Base-by-base conservation (phyloP, 2,113 vertebrate genomes). In the Promerops cafer region DNA sequence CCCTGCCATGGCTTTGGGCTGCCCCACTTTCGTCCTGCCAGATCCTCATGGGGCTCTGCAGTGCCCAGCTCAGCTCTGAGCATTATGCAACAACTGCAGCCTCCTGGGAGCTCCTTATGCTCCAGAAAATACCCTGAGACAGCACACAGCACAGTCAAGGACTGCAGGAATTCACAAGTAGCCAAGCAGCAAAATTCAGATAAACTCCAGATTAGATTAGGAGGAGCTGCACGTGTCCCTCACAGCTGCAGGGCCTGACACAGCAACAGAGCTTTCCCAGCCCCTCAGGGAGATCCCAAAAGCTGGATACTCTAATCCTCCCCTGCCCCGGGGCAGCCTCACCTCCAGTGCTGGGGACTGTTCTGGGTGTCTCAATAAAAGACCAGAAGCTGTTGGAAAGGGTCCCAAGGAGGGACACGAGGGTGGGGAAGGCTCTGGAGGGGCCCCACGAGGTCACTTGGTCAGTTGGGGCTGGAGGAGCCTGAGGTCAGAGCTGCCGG, bases 301-400 rank as follows among this genome's bases (percentile, higher is more conserved):
- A 20, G 7, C 24, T 37, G 61, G 17, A n/a, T 16, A 16, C 23
- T 54, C 40, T 14, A 59, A 4, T 10, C 37, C 54, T 15, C 4
- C 30, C 45, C 61, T 31, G 50, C 3, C 3, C 61, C 44, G 52
- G 17, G 44, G 7, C 5, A 6, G 44, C 52, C 26, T 42, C 71
- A 31, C 8, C 40, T 8, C 28, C 50, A 56, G 42, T 1, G 23
- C 50, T 49, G 60, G 35, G 28, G 30, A 15, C 52, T 11, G 5
- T 0, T 11, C 44, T 57, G 61, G 35, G 1, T 31, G 37, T 10
- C 9, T 12, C 71, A 30, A 1, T 7, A 4, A 26, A 11, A 35
- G 44, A 31, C 3, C 61, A 31, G 53, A 13, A 75, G 30, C 42
- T 65, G 13, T 2, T 85, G 50, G 50, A 6, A 10, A 11, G 42